Base-by-base conservation (phyloP, 2,113 vertebrate genomes). In the Ictidomys tridecemlineatus region DNA sequence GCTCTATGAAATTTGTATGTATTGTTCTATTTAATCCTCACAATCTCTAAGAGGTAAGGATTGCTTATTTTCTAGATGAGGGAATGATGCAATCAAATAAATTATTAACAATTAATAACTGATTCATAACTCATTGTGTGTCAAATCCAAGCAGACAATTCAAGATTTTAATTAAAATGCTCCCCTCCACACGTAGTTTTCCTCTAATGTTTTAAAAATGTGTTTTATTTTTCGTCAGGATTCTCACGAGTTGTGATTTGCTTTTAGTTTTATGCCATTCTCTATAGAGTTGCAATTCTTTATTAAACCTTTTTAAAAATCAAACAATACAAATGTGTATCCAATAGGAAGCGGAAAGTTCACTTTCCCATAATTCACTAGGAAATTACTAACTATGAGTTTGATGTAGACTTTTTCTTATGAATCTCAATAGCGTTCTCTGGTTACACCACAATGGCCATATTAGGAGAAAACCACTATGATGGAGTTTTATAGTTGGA, bases 161-260 rank as follows among this genome's bases (percentile, higher is more conserved):
- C 18, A 88, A 91, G 11, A 61, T 42, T 76, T 42, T 79, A 78
- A 69, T 70, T 67, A 74, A 1, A 34, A 28, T 39, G 32, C 34
- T 32, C 78, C n/a, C 73, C 30, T 42, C 85, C 61, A 45, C 14
- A 16, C 65, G 58, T 67, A 67, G 37, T 69, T 93, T 93, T 79
- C 45, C 45, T 95, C n/a, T 56, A 45, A 34, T 77, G 42, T 70
- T 87, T 83, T 45, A 80, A 77, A 86, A 95, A 74, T 67, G 24
- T 65, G 37, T 92, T 88, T 77, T 93, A 42, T 53, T 78, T 84
- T 95, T n/a, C 45, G 65, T 92, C 32, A 93, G 30, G 67, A 69
- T 89, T 89, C 72, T 79, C 67, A 2, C 18, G 24, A 90, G 61
- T 85, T 93, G 48, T 51, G 53, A 90, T 89, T 85, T 61, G 48